Evolutionary conservation across 2,113 vertebrate genomes (phyloP).

Genomic region (Scolopax mira): DNA sequence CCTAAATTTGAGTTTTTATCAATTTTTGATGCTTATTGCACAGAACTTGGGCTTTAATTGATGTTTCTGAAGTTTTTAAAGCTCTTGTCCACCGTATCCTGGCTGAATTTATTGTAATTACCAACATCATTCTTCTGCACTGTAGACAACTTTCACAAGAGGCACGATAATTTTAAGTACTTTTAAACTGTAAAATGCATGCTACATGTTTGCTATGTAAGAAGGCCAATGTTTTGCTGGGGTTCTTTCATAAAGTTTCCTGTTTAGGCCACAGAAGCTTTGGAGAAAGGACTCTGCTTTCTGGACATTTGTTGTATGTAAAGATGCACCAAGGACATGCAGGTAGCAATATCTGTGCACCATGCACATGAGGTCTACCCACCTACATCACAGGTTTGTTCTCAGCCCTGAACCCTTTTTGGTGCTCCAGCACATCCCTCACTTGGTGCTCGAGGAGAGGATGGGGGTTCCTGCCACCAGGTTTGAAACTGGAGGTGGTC

Average conservation of each 20-base stretch:
- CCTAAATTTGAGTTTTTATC: conserved; percentile 86
- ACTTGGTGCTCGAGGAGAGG: neutral
- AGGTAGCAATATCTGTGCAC: fast-evolving
- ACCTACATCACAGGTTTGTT: neutral
- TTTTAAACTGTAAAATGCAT: neutral
- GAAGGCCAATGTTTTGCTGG: neutral
- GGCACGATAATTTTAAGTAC: conserved; percentile 17
- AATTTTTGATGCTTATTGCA: conserved; percentile 88
- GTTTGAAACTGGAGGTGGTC: too few relatives aligned
- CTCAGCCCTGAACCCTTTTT: neutral
- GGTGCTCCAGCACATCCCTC: fast-evolving
- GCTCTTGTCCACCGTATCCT: conserved; percentile 74
- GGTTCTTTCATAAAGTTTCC: neutral
- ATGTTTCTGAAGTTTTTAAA: conserved; percentile 86
- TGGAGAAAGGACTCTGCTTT: neutral
- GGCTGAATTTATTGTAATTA: conserved; percentile 79
- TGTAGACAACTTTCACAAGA: conserved; percentile 31
- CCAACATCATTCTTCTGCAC: conserved; percentile 36
- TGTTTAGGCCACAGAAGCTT: neutral
- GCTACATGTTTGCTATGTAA: neutral
- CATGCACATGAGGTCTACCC: neutral
- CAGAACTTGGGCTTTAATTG: conserved; percentile 85
- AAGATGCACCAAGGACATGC: fast-evolving
- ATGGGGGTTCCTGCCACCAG: fast-evolving
- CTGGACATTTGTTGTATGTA: fast-evolving